Percentiles rank a stretch among this genome's conserved stretches.
phyloP scores from a whole-genome alignment of 2,888 invertebrate species.

The Meteorus cinctellus region DNA sequence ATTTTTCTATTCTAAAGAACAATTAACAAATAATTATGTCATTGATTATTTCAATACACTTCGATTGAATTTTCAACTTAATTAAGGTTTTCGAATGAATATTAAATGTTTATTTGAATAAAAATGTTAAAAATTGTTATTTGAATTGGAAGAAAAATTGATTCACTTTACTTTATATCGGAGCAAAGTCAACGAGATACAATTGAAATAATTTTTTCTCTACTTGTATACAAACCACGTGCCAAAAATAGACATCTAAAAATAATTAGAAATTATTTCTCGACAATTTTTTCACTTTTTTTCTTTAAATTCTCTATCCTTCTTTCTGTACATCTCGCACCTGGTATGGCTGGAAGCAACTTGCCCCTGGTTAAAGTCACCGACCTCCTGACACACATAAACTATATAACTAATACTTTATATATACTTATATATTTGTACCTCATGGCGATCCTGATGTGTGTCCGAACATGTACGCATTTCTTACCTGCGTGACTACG shows the following conservation, averaged over 20 bases:
- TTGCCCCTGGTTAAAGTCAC: conserved; percentile 53
- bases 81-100: too few species aligned
- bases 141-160: too few species aligned
- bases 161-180: too few species aligned
- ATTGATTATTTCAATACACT: too few species aligned
- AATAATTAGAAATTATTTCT: conserved; percentile 7
- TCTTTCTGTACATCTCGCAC: conserved; percentile 8
- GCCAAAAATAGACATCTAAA: not conserved
- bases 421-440: conserved; percentile 26
- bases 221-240: too few species aligned
- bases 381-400: conserved; percentile 63
- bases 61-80: too few species aligned
- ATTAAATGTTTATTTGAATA: too few species aligned
- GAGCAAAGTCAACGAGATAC: too few species aligned
- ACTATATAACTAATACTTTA: not conserved
- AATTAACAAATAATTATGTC: too few species aligned
- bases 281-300: not conserved
- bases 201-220: too few species aligned
- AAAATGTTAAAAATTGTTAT: too few species aligned
- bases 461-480: conserved; percentile 44
- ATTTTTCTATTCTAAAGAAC: too few species aligned
- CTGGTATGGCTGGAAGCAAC: conserved; percentile 36
- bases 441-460: conserved; percentile 26
- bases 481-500: conserved; percentile 46
- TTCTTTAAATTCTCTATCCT: not conserved